phyloP scores from a whole-genome alignment of 2,888 invertebrate genomes.

The Antitype chi region DNA sequence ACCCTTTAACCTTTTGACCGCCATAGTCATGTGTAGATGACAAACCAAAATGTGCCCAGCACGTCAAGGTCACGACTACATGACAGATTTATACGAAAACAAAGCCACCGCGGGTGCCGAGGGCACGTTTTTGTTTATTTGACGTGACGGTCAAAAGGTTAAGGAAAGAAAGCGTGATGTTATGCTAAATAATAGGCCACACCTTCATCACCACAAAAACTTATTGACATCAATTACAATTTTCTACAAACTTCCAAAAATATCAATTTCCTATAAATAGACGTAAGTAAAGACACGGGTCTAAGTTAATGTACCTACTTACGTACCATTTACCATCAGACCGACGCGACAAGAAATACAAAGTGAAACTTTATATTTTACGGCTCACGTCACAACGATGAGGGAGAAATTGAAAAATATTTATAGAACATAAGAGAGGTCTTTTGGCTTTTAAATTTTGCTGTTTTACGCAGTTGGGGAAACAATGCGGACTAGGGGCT shows the following conservation, averaged over 20 bases:
- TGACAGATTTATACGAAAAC: no score
- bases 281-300: slow-evolving; percentile 41
- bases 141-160: no score
- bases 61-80: no score
- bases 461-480: not conserved
- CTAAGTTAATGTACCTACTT: slow-evolving; percentile 39
- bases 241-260: slow-evolving; percentile 15
- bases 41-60: no score
- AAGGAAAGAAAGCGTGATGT: no score
- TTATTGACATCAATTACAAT: not conserved
- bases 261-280: slow-evolving; percentile 45
- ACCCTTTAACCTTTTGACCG: no score
- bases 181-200: not conserved
- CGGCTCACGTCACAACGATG: slow-evolving; percentile 9
- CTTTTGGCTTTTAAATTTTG: slow-evolving; percentile 23
- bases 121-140: no score
- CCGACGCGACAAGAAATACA: slow-evolving; percentile 31
- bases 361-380: slow-evolving; percentile 58
- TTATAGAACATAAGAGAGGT: slow-evolving; percentile 16
- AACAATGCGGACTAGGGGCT: not conserved
- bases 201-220: not conserved
- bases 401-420: slow-evolving; percentile 45
- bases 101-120: no score
- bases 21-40: no score
- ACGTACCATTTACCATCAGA: slow-evolving; percentile 51